Evolutionary conservation across 2,797 vertebrate genomes (phyloP), one percentile per base, ranked within the genome.

Genomic region (Parotocinclus haroldoi): DNA sequence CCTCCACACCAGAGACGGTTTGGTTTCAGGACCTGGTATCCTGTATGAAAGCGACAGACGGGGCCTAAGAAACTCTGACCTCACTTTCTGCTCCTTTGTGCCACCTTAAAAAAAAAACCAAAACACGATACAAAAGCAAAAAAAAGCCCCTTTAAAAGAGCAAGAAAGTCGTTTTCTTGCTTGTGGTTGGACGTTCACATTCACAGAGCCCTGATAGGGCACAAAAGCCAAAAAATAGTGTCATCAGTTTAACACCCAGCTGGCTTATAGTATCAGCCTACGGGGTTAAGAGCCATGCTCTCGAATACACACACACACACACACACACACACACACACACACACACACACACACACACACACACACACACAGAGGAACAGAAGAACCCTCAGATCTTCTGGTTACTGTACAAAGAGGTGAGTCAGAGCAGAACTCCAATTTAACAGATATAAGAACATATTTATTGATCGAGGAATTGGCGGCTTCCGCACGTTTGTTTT

Each of bases 371-470:
- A 18, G 10, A n/a, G 19, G 1, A 11, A n/a, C n/a, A n/a, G n/a
- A n/a, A n/a, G n/a, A n/a, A n/a, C n/a, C 8, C 13, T 36, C 38
- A 27, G 27, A 27, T 27, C 27, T 27, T 2, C 27, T 27, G 14
- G 39, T 52, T 55, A 37, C 52, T 38, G 13, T 39, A 19, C 37
- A 58, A 27, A 52, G 6, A 74, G 71, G 75, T 77, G 62, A 74
- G 75, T 58, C 19, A 27, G 27, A 27, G 27, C 27, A 27, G 27
- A 27, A 27, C 27, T 27, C 27, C 2, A 5, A 27, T 27, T 27
- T 27, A 27, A 27, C 27, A 27, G 2, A 27, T 27, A 27, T 2
- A 5, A 27, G 2, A 27, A 2, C 5, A 2, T 2, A 2, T 27
- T 27, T 27, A 27, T 27, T 27, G 2, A 27, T 27, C 2, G 5